Percentiles rank a stretch among this genome's conserved stretches.
These are phyloP conservation scores for Oxytorus armatus DNA, from an alignment of 2,888 invertebrate species.

Conservation along the genomic window DNA sequence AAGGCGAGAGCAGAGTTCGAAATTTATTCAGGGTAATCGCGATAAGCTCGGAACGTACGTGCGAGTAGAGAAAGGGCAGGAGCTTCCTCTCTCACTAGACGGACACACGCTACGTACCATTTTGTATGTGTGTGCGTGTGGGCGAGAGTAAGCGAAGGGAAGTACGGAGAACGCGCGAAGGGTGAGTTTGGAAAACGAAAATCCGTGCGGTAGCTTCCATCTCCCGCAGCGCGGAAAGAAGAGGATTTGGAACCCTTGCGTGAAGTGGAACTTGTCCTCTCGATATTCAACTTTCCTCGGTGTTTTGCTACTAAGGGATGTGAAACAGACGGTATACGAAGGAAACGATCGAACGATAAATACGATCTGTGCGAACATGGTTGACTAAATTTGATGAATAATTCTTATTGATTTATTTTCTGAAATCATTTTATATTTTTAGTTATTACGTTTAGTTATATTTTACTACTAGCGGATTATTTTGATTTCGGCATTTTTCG, in stretches of 20 bases:
- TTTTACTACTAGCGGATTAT: no score
- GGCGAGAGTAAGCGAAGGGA: constrained; percentile 18
- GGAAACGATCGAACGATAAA: not conserved
- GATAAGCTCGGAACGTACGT: constrained; percentile 58
- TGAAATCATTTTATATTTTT: constrained; percentile 1
- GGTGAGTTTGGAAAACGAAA: constrained; percentile 39
- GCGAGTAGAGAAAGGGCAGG: constrained; percentile 44
- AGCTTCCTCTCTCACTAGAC: constrained; percentile 34
- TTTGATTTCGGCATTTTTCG: no score
- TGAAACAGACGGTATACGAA: not conserved
- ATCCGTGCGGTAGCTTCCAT: constrained; percentile 60
- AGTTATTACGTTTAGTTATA: no score
- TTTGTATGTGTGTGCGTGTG: no score
- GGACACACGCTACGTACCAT: constrained; percentile 57
- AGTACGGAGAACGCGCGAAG: constrained; percentile 5
- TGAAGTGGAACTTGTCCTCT: constrained; percentile 48
- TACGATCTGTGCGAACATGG: not conserved
- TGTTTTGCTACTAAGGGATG: constrained; percentile 4
- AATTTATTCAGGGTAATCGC: constrained; percentile 65
- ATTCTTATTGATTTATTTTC: constrained; percentile 3
- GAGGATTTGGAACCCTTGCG: constrained; percentile 52
- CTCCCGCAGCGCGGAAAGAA: constrained; percentile 62
- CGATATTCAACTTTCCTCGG: constrained; percentile 52
- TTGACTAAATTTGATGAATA: not conserved
- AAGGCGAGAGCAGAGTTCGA: constrained; percentile 44